A percentile compares a stretch with the other conserved stretches of the same genome.
Evolutionary conservation across 2,113 vertebrate species (phyloP).

Genomic region (Telmatochromis brachygnathus): DNA sequence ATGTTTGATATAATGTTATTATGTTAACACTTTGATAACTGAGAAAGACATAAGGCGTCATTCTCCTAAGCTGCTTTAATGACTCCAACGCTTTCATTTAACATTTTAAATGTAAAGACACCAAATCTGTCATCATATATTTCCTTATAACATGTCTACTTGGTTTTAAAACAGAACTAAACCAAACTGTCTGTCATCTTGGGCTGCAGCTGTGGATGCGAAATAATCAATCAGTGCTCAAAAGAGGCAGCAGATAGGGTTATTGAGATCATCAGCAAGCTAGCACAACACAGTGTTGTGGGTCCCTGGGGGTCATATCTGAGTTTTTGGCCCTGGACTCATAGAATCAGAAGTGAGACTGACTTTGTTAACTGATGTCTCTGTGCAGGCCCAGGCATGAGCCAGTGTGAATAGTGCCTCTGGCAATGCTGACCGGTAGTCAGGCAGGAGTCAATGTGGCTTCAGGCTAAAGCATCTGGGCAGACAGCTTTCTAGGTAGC

Average conservation of each 20-base stretch:
- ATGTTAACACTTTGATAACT: constrained; percentile 72
- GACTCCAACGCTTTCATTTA: rapidly evolving
- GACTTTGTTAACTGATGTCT: constrained; percentile 26
- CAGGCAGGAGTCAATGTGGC: constrained; percentile 59
- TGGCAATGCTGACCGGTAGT: constrained; percentile 42
- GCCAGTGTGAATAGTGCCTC: constrained; percentile 27
- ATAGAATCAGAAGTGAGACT: constrained; percentile 26
- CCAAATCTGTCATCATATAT: background rate
- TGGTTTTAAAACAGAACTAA: background rate
- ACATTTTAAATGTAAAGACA: background rate
- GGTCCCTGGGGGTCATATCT: background rate
- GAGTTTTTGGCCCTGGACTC: constrained; percentile 18
- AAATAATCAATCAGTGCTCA: constrained; percentile 39
- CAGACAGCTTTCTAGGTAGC: background rate
- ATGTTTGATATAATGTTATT: background rate
- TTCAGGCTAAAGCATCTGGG: constrained; percentile 49
- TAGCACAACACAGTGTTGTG: constrained; percentile 14
- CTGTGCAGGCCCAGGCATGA: constrained; percentile 33
- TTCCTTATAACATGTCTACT: background rate
- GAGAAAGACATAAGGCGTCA: constrained; percentile 70
- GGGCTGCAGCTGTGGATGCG: background rate
- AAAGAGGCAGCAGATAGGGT: constrained; percentile 4
- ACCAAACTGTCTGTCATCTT: background rate
- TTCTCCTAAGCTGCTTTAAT: background rate
- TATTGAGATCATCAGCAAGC: background rate